Evolutionary conservation across 2,797 vertebrate genomes (phyloP).

Genomic region (Galago senegalensis): DNA sequence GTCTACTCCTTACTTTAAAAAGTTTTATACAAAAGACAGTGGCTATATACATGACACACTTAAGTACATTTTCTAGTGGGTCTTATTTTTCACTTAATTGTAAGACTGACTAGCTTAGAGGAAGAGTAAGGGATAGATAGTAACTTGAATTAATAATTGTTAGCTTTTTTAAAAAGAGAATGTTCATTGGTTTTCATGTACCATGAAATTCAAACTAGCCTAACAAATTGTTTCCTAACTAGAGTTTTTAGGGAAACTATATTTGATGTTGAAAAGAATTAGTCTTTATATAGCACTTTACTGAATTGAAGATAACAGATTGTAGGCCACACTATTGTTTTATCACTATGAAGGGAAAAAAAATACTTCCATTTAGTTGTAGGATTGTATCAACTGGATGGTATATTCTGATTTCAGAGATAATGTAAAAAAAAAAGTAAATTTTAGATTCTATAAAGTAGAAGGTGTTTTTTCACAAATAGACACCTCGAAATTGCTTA

Average conservation of each 20-base stretch:
- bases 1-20: background rate
- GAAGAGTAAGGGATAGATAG: background rate
- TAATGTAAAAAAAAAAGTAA: background rate
- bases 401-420: background rate
- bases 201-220: background rate
- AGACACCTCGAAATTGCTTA: background rate
- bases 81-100: background rate
- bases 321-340: background rate
- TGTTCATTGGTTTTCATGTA: background rate
- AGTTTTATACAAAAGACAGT: background rate
- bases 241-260: background rate
- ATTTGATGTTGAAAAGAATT: background rate
- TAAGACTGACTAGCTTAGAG: background rate
- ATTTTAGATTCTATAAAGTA: background rate
- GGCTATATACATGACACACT: background rate
- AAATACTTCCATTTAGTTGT: background rate
- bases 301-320: background rate
- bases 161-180: background rate
- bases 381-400: background rate
- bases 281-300: background rate
- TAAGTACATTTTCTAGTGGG: background rate
- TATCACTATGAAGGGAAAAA: background rate
- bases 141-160: background rate
- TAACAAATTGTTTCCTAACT: background rate
- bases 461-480: background rate